Percentiles rank a stretch among this genome's conserved stretches.
phyloP scores from a whole-genome alignment of 1,140 invertebrate genomes.

The Galleria mellonella region DNA sequence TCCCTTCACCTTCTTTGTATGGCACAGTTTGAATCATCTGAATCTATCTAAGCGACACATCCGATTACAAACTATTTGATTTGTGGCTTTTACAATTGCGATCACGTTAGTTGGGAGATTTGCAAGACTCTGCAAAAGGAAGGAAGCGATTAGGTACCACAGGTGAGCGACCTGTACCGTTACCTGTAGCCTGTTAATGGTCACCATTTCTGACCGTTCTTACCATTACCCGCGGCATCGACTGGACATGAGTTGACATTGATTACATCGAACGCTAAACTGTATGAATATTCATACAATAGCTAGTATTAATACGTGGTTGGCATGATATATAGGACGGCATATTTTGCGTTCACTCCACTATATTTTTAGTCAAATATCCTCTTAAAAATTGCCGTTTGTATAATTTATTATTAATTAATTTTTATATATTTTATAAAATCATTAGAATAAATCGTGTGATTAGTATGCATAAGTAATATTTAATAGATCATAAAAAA shows the following conservation, averaged over 20 bases:
- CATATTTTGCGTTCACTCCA: no score
- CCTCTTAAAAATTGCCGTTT: not conserved
- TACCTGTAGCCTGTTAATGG: slow-evolving; percentile 32
- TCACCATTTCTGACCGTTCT: slow-evolving; percentile 9
- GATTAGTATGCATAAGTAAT: not conserved
- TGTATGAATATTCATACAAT: slow-evolving; percentile 44
- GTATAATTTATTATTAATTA: not conserved
- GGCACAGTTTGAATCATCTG: no score
- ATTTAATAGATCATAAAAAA: not conserved
- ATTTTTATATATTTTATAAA: not conserved
- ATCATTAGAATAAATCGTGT: not conserved
- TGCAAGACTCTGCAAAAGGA: slow-evolving; percentile 53
- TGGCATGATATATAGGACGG: slow-evolving; percentile 9
- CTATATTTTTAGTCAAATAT: no score
- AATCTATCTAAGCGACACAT: no score
- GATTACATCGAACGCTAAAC: slow-evolving; percentile 36
- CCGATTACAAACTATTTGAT: no score
- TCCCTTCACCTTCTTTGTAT: slow-evolving; percentile 10
- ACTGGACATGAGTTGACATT: slow-evolving; percentile 26
- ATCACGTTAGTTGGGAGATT: slow-evolving; percentile 54
- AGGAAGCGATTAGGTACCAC: slow-evolving; percentile 57
- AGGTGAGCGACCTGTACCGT: slow-evolving; percentile 65
- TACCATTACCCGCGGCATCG: slow-evolving; percentile 1
- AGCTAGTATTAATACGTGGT: slow-evolving; percentile 12
- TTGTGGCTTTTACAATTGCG: slow-evolving; percentile 21